phyloP scores from a whole-genome alignment of 2,888 invertebrate species.

The Drosophila anomelani region DNA sequence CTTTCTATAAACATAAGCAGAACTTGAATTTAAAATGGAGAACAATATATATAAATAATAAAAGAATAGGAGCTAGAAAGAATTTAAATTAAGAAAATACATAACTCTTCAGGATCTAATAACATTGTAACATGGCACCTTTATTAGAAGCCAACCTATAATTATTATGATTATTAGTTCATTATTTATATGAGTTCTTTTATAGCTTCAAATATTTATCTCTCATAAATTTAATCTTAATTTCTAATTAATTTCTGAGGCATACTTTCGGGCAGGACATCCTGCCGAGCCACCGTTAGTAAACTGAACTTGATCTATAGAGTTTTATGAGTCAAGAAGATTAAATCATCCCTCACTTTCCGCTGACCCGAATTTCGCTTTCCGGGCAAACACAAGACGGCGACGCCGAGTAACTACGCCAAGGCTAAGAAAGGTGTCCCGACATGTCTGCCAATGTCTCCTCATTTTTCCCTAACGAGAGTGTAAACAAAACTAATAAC shows the following conservation, averaged over 20 bases:
- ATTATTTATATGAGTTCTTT: background rate
- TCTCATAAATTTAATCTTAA: background rate
- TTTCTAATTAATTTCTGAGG: background rate
- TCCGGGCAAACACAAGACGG: conserved; percentile 25
- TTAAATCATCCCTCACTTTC: conserved; percentile 26
- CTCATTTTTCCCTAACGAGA: conserved; percentile 35
- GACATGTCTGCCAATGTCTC: conserved; percentile 37
- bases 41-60: background rate
- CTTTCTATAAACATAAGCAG: conserved; percentile 14
- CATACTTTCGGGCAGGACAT: conserved; percentile 9
- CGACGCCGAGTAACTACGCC: conserved; percentile 17
- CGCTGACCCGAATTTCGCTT: conserved; percentile 27
- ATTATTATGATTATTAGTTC: background rate
- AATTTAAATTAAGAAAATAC: no score
- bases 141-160: no score
- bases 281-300: conserved; percentile 4
- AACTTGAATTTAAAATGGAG: background rate
- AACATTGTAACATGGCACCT: background rate
- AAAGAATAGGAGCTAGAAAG: no score
- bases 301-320: conserved; percentile 23
- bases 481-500: conserved; percentile 54
- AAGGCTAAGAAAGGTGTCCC: conserved; percentile 52
- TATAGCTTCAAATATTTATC: background rate
- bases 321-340: conserved; percentile 25
- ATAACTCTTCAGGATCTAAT: no score